These are phyloP conservation scores for Synodontis membranacea DNA, from an alignment of 2,113 vertebrate genomes.

Conservation along the genomic window DNA sequence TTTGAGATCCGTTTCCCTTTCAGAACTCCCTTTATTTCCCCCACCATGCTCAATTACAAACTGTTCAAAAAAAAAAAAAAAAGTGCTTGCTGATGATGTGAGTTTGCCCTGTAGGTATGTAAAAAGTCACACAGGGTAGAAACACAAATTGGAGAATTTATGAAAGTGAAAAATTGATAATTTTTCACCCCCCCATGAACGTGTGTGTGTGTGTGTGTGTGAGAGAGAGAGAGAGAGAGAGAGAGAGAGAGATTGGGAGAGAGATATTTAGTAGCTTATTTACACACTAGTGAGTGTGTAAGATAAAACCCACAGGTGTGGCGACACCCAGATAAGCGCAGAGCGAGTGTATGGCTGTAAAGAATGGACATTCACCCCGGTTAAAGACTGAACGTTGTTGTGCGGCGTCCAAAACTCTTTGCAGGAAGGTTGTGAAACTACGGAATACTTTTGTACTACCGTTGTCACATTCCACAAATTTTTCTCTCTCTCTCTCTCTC, in stretches of 20 bases:
- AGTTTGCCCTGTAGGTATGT: neutral
- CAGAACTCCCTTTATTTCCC: neutral
- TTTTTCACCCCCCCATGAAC: neutral
- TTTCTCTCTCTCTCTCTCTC: slow-evolving; percentile 1
- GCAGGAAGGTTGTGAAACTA: neutral
- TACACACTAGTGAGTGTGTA: neutral
- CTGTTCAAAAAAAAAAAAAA: neutral
- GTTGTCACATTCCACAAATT: neutral
- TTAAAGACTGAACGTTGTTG: neutral
- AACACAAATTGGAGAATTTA: neutral
- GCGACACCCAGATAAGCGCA: neutral
- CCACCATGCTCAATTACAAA: neutral
- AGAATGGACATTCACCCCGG: neutral
- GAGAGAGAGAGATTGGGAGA: neutral
- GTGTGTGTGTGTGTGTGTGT: neutral
- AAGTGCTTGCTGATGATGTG: neutral
- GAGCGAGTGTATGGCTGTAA: neutral
- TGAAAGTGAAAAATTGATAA: neutral
- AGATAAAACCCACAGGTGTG: slow-evolving; percentile 37
- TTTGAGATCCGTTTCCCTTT: neutral
- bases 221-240: no score
- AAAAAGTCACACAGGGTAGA: neutral
- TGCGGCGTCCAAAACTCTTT: neutral
- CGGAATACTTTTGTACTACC: neutral
- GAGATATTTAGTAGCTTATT: neutral